A percentile compares a stretch with the other conserved stretches of the same genome.
phyloP scores from a whole-genome alignment of 2,888 invertebrate species.

The Drosophila tanythrix region DNA sequence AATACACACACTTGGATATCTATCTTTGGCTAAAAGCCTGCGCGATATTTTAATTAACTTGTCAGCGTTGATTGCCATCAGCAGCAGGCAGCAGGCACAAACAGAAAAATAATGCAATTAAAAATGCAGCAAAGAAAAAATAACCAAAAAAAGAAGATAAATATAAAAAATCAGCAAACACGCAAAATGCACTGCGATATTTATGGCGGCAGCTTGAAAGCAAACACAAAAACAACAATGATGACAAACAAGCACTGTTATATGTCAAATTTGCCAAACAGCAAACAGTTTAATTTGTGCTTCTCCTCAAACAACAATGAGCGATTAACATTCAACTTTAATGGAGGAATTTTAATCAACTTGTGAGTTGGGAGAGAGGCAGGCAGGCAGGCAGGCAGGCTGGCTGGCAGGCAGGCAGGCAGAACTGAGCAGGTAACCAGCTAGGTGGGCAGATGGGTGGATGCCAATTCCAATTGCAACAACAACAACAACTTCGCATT shows the following conservation, averaged over 20 bases:
- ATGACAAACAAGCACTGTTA: slow-evolving; percentile 42
- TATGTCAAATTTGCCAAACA: slow-evolving; percentile 70
- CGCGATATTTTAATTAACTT: slow-evolving; percentile 70
- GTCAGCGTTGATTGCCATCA: slow-evolving; percentile 69
- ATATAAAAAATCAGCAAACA: slow-evolving; percentile 24
- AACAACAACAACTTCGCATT: slow-evolving; percentile 20
- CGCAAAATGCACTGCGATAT: slow-evolving; percentile 58
- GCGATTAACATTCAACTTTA: slow-evolving; percentile 75
- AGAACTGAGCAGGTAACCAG: slow-evolving; percentile 7
- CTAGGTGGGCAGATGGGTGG: slow-evolving; percentile 52
- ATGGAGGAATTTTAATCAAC: slow-evolving; percentile 77
- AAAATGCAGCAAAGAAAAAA: slow-evolving; percentile 48
- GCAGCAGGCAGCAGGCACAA: slow-evolving; percentile 22
- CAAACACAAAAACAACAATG: slow-evolving; percentile 7
- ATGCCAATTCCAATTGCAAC: slow-evolving; percentile 34
- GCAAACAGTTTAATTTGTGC: slow-evolving; percentile 76
- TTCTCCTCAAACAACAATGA: slow-evolving; percentile 69
- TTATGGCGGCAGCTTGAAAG: slow-evolving; percentile 68
- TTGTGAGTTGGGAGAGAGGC: slow-evolving; percentile 33
- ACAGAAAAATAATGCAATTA: slow-evolving; percentile 59
- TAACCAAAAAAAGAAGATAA: slow-evolving; percentile 6
- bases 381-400: not conserved
- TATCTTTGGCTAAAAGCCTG: slow-evolving; percentile 12
- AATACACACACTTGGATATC: not conserved
- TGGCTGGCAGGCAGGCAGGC: slow-evolving; percentile 3